A percentile compares a stretch with the other conserved stretches of the same genome.
phyloP scores from a whole-genome alignment of 1,140 invertebrate species.

The Ericerus pela region DNA sequence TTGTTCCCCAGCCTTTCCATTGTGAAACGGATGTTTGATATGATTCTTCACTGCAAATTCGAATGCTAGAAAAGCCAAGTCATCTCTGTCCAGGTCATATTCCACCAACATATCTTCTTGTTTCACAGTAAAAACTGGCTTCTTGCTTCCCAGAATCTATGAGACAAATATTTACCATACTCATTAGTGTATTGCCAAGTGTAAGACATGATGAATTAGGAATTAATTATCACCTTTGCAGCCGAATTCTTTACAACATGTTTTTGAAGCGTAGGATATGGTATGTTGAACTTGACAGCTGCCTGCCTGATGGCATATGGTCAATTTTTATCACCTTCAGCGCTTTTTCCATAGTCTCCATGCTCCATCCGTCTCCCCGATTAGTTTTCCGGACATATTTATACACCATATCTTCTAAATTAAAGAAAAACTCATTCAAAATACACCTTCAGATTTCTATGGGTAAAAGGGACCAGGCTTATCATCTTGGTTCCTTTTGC shows the following conservation, averaged over 20 bases:
- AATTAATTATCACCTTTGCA: too few relatives aligned
- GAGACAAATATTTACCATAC: too few relatives aligned
- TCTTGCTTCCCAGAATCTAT: neutral
- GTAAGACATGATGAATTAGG: too few relatives aligned
- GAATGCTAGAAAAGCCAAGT: constrained; percentile 16
- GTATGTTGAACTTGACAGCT: neutral
- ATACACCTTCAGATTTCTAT: too few relatives aligned
- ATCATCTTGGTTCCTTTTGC: too few relatives aligned
- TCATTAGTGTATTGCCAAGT: too few relatives aligned
- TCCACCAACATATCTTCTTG: constrained; percentile 11
- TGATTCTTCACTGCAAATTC: constrained; percentile 15
- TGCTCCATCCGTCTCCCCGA: neutral
- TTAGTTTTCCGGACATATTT: too few relatives aligned
- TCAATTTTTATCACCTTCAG: neutral
- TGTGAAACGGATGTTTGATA: constrained; percentile 12
- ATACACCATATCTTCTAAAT: too few relatives aligned
- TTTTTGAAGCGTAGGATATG: neutral
- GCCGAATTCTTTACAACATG: neutral
- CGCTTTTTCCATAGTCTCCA: neutral
- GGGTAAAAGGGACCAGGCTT: too few relatives aligned
- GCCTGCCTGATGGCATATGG: neutral
- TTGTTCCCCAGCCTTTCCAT: constrained; percentile 15
- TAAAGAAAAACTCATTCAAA: too few relatives aligned
- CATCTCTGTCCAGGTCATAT: neutral
- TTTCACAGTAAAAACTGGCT: constrained; percentile 4